These are phyloP conservation scores for Artemisiospiza belli DNA, from an alignment of 2,113 vertebrate genomes.

Conservation along the genomic window DNA sequence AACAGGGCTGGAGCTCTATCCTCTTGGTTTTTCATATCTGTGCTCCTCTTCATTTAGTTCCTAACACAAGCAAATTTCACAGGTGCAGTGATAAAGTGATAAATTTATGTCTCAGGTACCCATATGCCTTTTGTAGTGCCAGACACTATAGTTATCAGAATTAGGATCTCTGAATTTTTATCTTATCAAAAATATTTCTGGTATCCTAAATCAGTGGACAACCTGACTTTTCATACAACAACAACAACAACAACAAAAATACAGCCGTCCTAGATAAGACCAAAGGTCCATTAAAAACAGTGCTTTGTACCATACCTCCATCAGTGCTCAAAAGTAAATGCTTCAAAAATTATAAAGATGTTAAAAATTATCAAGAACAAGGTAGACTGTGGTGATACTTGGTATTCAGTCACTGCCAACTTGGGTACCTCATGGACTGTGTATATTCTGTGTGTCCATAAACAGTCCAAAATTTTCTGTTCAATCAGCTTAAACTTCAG, in stretches of 20 bases:
- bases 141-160: background rate
- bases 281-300: background rate
- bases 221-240: background rate
- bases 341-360: background rate
- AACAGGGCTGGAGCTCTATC: background rate
- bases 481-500: background rate
- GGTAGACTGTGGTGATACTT: background rate
- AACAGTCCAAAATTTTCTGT: background rate
- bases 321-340: background rate
- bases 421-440: background rate
- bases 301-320: background rate
- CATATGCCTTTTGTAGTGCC: background rate
- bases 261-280: background rate
- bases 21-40: background rate
- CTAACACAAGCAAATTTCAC: background rate
- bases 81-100: background rate
- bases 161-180: background rate
- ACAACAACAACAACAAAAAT: background rate
- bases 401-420: background rate
- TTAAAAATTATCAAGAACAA: background rate
- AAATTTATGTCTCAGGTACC: background rate
- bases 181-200: background rate
- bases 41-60: background rate
- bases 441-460: background rate
- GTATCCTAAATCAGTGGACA: background rate